These are phyloP conservation scores for Trichogramma evanescens DNA, from an alignment of 2,888 invertebrate species.

Conservation along the genomic window DNA sequence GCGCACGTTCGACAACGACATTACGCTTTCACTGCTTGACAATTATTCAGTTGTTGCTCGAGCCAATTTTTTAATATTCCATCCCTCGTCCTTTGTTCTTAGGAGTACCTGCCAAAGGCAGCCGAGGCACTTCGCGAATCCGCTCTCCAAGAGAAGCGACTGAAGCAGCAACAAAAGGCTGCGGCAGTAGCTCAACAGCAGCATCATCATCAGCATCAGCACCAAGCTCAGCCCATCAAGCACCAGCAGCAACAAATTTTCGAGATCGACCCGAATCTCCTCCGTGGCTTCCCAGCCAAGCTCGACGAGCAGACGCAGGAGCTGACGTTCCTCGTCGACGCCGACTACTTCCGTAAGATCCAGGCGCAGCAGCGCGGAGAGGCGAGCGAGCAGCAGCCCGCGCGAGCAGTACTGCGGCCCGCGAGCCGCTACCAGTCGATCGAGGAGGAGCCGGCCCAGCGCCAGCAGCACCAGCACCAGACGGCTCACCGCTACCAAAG, in stretches of 20 bases:
- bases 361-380: constrained; percentile 33
- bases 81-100: background rate
- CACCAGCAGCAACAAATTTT: constrained; percentile 10
- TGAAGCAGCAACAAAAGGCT: constrained; percentile 6
- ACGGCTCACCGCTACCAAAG: constrained; percentile 33
- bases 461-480: constrained; percentile 28
- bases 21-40: background rate
- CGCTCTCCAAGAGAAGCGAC: constrained; percentile 11
- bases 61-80: too few relatives aligned
- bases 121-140: constrained; percentile 16
- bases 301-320: constrained; percentile 31
- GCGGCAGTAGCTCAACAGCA: too few relatives aligned
- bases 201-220: background rate
- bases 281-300: constrained; percentile 6
- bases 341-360: constrained; percentile 37
- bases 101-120: constrained; percentile 21
- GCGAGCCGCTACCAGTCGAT: background rate
- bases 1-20: background rate
- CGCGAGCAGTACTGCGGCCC: constrained; percentile 28
- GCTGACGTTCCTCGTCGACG: constrained; percentile 38
- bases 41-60: too few relatives aligned
- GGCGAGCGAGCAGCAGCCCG: constrained; percentile 37
- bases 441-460: background rate
- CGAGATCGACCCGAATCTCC: constrained; percentile 15
- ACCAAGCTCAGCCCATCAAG: constrained; percentile 5